Percentiles rank a stretch among this genome's conserved stretches.
phyloP scores from a whole-genome alignment of 2,888 invertebrate genomes.

The Lepeophtheirus nordmannii region DNA sequence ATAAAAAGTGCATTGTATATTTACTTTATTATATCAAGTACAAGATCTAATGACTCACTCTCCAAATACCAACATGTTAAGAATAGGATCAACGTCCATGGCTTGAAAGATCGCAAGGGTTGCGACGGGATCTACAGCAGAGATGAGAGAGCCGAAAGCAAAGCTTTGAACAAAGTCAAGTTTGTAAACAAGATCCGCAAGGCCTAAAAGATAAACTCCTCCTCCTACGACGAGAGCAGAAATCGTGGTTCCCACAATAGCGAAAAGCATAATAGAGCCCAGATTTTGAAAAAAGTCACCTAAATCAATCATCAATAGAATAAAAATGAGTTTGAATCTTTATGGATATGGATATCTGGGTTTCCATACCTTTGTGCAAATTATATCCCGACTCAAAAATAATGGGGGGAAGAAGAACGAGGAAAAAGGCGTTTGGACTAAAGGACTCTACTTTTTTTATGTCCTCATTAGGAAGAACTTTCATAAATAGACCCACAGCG shows the following conservation, averaged over 20 bases:
- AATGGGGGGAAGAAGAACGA: conserved; percentile 89
- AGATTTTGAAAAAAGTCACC: conserved; percentile 70
- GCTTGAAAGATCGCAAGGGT: conserved; percentile 98
- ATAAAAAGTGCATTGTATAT: background rate
- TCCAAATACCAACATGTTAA: conserved; percentile 98
- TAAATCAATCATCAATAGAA: conserved; percentile 31
- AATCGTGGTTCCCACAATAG: conserved; percentile 89
- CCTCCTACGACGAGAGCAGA: conserved; percentile 93
- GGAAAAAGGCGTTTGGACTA: conserved; percentile 92
- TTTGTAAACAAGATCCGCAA: conserved; percentile 56
- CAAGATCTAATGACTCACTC: conserved; percentile 42
- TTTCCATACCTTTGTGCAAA: conserved; percentile 59
- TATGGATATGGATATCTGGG: background rate
- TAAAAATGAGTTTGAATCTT: conserved; percentile 10
- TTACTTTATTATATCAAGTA: background rate
- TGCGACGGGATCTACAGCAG: conserved; percentile 97
- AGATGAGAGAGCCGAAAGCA: conserved; percentile 93
- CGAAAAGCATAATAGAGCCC: conserved; percentile 94
- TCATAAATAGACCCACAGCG: conserved; percentile 74
- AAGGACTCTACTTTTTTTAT: conserved; percentile 89
- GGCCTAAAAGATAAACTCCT: conserved; percentile 33
- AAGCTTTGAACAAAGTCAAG: conserved; percentile 91
- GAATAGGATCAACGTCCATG: conserved; percentile 83
- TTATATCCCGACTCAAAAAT: conserved; percentile 99
- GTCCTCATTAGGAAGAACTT: conserved; percentile 69